A percentile compares a stretch with the other conserved stretches of the same genome.
These are phyloP conservation scores for Chaetorhynchus papuensis DNA, from an alignment of 2,113 vertebrate genomes.

Conservation along the genomic window DNA sequence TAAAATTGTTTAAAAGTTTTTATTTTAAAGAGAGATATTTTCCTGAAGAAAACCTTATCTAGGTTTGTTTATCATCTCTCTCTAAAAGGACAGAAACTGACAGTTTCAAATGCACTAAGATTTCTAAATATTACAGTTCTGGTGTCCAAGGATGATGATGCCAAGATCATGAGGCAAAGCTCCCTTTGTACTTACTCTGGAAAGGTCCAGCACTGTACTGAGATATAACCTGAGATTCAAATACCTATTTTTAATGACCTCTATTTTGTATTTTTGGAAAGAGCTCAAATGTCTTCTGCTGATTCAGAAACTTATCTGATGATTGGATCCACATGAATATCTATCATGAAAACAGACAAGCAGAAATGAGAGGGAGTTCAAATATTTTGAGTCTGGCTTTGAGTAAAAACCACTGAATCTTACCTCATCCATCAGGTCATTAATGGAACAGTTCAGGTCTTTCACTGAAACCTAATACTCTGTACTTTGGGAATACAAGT, in stretches of 20 bases:
- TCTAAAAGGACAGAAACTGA: not conserved
- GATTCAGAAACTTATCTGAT: not conserved
- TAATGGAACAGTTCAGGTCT: not conserved
- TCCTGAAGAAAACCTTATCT: not conserved
- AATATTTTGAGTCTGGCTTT: not conserved
- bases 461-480: not conserved
- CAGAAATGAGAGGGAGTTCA: not conserved
- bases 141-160: not conserved
- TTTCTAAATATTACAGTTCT: not conserved
- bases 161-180: not conserved
- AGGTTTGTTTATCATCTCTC: not conserved
- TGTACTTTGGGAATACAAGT: not conserved
- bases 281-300: not conserved
- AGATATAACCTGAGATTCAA: not conserved
- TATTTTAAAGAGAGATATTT: not conserved
- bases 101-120: not conserved
- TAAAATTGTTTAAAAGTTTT: not conserved
- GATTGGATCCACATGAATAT: not conserved
- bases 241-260: not conserved
- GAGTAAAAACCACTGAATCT: not conserved
- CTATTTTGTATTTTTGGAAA: not conserved
- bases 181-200: not conserved
- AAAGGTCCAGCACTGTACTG: not conserved
- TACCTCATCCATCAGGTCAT: not conserved
- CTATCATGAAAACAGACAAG: not conserved